Percentiles rank a stretch among this genome's conserved stretches.
Evolutionary conservation across 2,888 invertebrate species (phyloP).

Genomic region (Xylota segnis): DNA sequence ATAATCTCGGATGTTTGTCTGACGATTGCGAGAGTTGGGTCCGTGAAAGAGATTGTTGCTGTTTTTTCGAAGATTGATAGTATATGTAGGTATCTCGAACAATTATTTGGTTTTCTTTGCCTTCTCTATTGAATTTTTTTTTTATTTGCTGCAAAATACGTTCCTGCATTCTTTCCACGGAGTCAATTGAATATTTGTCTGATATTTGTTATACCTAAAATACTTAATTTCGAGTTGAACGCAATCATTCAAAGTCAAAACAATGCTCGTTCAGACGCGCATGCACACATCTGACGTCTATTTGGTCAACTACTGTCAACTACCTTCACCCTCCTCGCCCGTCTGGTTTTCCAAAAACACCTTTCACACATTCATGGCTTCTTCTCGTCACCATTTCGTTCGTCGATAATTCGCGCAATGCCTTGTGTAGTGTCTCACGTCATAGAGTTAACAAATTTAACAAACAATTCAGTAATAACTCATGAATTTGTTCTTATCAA

Average conservation of each 20-base stretch:
- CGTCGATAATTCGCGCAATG: conserved; percentile 62
- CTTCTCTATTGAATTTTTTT: too few relatives aligned
- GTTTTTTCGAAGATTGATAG: too few relatives aligned
- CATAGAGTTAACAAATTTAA: conserved; percentile 80
- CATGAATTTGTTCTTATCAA: conserved; percentile 82
- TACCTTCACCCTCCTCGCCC: not conserved
- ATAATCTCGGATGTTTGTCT: too few relatives aligned
- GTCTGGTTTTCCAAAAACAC: not conserved
- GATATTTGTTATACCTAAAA: too few relatives aligned
- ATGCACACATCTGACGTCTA: conserved; percentile 5
- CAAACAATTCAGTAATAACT: conserved; percentile 79
- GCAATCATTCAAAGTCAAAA: not conserved
- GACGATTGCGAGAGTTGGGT: too few relatives aligned
- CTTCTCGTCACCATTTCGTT: conserved; percentile 20
- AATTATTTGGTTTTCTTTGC: too few relatives aligned
- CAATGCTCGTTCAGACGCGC: not conserved
- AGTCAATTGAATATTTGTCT: too few relatives aligned
- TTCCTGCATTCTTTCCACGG: too few relatives aligned
- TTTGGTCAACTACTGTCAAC: conserved; percentile 17
- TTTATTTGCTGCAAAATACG: too few relatives aligned
- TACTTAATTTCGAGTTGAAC: not conserved
- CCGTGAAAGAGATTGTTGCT: too few relatives aligned
- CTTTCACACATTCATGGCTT: conserved; percentile 39
- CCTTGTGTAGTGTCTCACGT: conserved; percentile 77
- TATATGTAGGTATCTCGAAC: too few relatives aligned